Percentiles rank a stretch among this genome's conserved stretches.
These are phyloP conservation scores for Cenopis cana DNA, from an alignment of 2,888 invertebrate species.

Conservation along the genomic window DNA sequence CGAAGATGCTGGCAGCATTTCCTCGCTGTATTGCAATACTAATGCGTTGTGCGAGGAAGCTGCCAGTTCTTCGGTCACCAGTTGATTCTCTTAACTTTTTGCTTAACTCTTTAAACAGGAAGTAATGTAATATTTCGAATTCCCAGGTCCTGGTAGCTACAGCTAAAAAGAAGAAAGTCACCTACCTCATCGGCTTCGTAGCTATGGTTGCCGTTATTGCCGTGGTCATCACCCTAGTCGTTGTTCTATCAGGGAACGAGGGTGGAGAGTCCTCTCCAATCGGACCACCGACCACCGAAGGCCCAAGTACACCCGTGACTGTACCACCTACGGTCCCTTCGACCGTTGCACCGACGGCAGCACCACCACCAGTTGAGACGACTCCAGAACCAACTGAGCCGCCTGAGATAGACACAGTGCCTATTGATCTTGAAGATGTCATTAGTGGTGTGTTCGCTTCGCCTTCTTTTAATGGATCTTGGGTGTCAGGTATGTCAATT, in stretches of 20 bases:
- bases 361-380: constrained; percentile 37
- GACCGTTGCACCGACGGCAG: constrained; percentile 22
- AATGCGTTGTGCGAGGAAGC: too few species aligned
- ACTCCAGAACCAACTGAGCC: constrained; percentile 41
- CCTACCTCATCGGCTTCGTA: constrained; percentile 83
- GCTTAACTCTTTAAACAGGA: too few species aligned
- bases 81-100: too few species aligned
- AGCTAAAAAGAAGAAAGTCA: constrained; percentile 82
- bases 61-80: too few species aligned
- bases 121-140: too few species aligned
- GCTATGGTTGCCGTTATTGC: constrained; percentile 84
- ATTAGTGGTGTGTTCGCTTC: constrained; percentile 88
- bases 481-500: constrained; percentile 88
- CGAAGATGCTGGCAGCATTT: too few species aligned
- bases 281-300: constrained; percentile 55
- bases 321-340: constrained; percentile 45
- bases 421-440: constrained; percentile 88
- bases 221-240: constrained; percentile 86
- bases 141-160: constrained; percentile 86
- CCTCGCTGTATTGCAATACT: too few species aligned
- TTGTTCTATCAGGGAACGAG: constrained; percentile 80
- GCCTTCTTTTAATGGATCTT: constrained; percentile 91
- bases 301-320: constrained; percentile 50
- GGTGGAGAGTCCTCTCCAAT: constrained; percentile 63
- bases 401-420: constrained; percentile 54